phyloP scores from a whole-genome alignment of 2,888 invertebrate genomes.

The Xestia rhomboidea region DNA sequence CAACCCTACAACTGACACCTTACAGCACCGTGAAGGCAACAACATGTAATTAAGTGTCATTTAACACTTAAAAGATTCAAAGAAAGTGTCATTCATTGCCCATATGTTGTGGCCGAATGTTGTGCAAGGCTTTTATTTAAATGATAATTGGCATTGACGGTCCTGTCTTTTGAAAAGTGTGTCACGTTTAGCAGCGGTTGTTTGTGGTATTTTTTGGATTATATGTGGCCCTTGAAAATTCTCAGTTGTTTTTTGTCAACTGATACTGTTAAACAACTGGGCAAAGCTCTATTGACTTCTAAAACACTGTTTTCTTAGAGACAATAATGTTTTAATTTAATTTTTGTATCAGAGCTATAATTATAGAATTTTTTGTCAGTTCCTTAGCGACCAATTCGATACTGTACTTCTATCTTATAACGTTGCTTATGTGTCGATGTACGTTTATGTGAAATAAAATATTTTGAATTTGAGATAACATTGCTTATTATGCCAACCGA shows the following conservation, averaged over 20 bases:
- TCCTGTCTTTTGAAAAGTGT: slow-evolving; percentile 62
- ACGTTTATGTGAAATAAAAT: background rate
- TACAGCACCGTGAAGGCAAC: slow-evolving; percentile 81
- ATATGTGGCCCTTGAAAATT: background rate
- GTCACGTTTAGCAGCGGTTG: slow-evolving; percentile 66
- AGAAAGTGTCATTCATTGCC: slow-evolving; percentile 84
- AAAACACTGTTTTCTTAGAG: background rate
- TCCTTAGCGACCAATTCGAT: background rate
- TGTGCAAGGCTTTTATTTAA: slow-evolving; percentile 70
- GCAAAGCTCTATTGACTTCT: background rate
- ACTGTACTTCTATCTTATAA: background rate
- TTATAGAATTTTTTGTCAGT: background rate
- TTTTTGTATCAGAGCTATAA: background rate
- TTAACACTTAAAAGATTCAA: slow-evolving; percentile 80
- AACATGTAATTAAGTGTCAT: slow-evolving; percentile 85
- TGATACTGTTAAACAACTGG: background rate
- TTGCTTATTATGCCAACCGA: background rate
- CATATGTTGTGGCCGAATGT: slow-evolving; percentile 81
- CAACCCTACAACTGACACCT: slow-evolving; percentile 88
- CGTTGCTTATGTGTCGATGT: background rate
- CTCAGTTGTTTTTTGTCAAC: background rate
- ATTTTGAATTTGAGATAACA: background rate
- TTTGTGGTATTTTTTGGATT: slow-evolving; percentile 34
- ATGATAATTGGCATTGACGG: slow-evolving; percentile 56
- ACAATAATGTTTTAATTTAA: background rate